Base-by-base conservation (phyloP, 1,140 invertebrate species). In the Oscheius sp. region DNA sequence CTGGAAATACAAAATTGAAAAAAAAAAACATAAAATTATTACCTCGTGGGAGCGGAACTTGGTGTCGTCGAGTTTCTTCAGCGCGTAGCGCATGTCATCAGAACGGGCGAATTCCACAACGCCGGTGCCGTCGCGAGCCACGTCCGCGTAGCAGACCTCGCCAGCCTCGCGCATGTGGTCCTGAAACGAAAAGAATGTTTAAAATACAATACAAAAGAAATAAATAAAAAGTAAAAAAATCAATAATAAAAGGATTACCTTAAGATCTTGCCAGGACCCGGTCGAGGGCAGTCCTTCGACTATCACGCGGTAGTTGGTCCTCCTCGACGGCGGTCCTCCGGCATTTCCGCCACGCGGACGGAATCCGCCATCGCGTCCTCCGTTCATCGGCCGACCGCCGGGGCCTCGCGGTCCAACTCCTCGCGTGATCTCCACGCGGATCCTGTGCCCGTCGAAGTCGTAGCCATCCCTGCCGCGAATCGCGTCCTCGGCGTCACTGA, bases 101-200 rank as follows among this genome's bases (percentile, higher is more conserved):
- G 94, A 92, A 10, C 94, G 88, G 29, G 97, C 87, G 86, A 97
- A 99, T 85, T 98, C 95, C 1, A 97, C 95, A 3, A 97, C 94
- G 1, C 96, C 96, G 23, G 94, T 95, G 18, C 95, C 95, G 87
- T 98, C 95, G 86, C 97, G 97, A 32, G 55, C 64, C 0, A 95
- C 93, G 88, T 98, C 96, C 0, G 95, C 95, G 87, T 95, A 98
- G 85, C 95, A 97, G 2, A 99, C 95, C 87, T 98, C 95, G 20
- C 96, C 95, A 28, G 95, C 95, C 86, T 99, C 95, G 42, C 96
- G 88, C 95, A 99, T 99, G 83, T 97, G 94, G 87, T 99, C 96
- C 85, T 59, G 55, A 59, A 59, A 59, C 13, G 20, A 59, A 59
- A 59, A 23, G 55, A 15, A 15, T 23, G 15, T 28, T 20, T 59